phyloP scores from a whole-genome alignment of 2,888 invertebrate species.

The Strigamia crassipes region DNA sequence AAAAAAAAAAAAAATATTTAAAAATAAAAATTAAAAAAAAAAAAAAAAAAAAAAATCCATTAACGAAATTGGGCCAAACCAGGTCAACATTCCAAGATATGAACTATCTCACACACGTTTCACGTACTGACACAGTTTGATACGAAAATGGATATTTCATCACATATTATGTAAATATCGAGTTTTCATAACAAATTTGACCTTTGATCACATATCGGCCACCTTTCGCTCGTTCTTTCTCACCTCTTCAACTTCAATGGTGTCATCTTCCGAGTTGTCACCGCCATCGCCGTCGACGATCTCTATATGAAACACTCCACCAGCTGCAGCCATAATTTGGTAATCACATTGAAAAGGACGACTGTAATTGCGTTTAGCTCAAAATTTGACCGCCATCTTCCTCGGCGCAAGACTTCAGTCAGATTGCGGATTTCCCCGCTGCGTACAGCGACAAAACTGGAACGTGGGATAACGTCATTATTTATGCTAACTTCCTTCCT shows the following conservation, averaged over 20 bases:
- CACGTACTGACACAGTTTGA: neutral
- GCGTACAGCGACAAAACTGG: neutral
- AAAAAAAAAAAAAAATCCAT: no score
- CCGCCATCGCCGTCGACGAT: constrained; percentile 59
- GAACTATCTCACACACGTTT: constrained; percentile 27
- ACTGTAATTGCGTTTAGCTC: constrained; percentile 8
- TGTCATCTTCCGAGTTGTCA: constrained; percentile 83
- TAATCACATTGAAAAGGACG: constrained; percentile 20
- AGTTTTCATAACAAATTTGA: constrained; percentile 56
- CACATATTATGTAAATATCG: constrained; percentile 57
- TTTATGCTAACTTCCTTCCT: neutral
- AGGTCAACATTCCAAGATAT: constrained; percentile 25
- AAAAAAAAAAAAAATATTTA: neutral
- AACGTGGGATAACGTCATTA: neutral
- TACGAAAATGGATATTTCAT: neutral
- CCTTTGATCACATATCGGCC: neutral
- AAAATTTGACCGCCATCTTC: constrained; percentile 20
- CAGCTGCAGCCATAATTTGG: constrained; percentile 55
- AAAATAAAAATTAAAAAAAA: neutral
- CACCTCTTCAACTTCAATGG: constrained; percentile 75
- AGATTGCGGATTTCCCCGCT: neutral
- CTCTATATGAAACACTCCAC: constrained; percentile 92
- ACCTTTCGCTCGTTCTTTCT: neutral
- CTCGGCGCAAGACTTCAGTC: neutral
- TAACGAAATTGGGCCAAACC: neutral